Conservation (phyloP, 2,888 invertebrate species). For the Schizotus pectinicornis region DNA sequence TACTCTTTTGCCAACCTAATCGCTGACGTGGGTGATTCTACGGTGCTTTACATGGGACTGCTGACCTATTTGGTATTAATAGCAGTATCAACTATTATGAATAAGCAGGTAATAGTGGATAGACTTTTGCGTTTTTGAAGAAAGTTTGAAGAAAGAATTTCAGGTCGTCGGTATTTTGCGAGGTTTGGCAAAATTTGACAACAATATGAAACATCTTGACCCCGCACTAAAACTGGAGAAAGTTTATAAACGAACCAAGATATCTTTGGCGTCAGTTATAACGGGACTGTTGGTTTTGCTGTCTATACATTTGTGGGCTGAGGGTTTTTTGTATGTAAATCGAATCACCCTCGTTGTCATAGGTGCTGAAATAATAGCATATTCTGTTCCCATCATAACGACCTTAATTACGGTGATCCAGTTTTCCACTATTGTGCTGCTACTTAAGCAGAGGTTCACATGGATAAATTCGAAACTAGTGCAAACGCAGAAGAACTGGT, state of each 20-base stretch:
- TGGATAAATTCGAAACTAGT: conserved; percentile 13
- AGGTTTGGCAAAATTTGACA: conserved; percentile 4
- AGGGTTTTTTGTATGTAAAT: conserved; percentile 9
- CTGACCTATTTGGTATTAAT: too few relatives aligned
- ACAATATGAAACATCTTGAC: neutral
- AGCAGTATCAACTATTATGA: too few relatives aligned
- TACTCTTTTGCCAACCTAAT: neutral
- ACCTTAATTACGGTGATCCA: conserved; percentile 10
- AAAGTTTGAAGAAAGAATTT: neutral
- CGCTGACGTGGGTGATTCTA: too few relatives aligned
- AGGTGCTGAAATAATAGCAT: conserved; percentile 8
- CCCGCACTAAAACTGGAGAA: neutral
- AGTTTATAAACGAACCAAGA: neutral
- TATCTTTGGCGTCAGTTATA: neutral
- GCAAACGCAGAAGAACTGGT: conserved; percentile 1
- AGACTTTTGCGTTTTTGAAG: too few relatives aligned
- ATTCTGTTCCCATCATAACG: conserved; percentile 7
- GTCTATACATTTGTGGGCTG: neutral
- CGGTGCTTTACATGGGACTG: too few relatives aligned
- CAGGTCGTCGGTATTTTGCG: neutral
- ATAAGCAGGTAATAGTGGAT: too few relatives aligned
- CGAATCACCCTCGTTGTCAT: neutral
- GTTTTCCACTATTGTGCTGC: conserved; percentile 1
- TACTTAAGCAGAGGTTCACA: conserved; percentile 9
- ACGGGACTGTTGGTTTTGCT: neutral